phyloP scores from a whole-genome alignment of 2,113 vertebrate genomes.

The Prionailurus viverrinus region DNA sequence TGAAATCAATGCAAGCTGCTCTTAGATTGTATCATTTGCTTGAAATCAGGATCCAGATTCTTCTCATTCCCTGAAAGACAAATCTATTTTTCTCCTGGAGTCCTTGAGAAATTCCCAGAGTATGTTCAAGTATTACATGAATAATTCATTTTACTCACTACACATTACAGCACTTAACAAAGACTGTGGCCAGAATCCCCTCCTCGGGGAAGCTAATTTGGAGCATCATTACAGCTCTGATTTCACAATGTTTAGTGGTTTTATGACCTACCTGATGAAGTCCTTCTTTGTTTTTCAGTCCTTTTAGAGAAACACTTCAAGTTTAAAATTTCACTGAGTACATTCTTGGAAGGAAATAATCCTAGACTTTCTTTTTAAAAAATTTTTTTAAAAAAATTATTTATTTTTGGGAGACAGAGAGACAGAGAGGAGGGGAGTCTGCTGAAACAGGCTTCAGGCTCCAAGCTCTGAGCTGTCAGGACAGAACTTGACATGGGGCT shows the following conservation, averaged over 20 bases:
- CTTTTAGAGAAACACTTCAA: constrained; percentile 62
- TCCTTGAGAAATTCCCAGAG: constrained; percentile 72
- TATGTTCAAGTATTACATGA: constrained; percentile 74
- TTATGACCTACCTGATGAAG: constrained; percentile 63
- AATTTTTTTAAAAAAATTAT: too few relatives aligned
- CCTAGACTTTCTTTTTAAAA: not conserved
- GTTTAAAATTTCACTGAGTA: constrained; percentile 56
- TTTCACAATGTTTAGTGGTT: constrained; percentile 68
- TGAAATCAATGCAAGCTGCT: constrained; percentile 66
- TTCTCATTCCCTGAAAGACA: constrained; percentile 69
- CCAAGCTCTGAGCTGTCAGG: too few relatives aligned
- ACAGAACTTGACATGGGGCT: too few relatives aligned
- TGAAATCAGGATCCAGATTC: constrained; percentile 68
- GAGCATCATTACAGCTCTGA: constrained; percentile 65
- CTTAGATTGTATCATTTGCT: constrained; percentile 68
- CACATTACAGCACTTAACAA: constrained; percentile 62
- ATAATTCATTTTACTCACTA: constrained; percentile 80
- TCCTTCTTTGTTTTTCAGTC: constrained; percentile 58
- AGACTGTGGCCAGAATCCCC: constrained; percentile 55
- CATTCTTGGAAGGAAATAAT: constrained; percentile 52
- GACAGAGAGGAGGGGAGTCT: too few relatives aligned
- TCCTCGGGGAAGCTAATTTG: constrained; percentile 73
- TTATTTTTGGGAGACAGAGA: too few relatives aligned
- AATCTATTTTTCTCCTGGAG: constrained; percentile 66
- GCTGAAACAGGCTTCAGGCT: too few relatives aligned